Conservation (phyloP, 2,888 invertebrate species). For the Glyphotaelius pellucidus region DNA sequence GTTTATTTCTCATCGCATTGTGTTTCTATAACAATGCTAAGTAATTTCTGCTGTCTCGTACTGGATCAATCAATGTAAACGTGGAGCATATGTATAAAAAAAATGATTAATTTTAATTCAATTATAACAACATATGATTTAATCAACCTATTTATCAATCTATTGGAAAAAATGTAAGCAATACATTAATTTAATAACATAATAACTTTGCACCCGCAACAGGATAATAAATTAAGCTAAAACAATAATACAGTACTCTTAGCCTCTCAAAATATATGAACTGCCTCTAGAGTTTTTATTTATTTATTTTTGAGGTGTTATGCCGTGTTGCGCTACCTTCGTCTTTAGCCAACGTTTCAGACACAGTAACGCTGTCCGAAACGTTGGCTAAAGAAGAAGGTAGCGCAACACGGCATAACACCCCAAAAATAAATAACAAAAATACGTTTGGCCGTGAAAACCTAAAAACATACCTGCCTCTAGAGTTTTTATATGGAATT, state of each 20-base stretch:
- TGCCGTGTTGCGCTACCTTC: no score
- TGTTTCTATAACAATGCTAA: neutral
- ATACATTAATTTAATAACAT: neutral
- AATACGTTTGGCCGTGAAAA: no score
- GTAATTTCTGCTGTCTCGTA: neutral
- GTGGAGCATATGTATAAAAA: neutral
- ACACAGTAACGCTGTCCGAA: no score
- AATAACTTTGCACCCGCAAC: neutral
- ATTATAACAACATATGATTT: neutral
- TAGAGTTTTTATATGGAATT: constrained; percentile 9
- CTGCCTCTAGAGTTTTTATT: neutral
- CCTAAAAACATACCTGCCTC: no score
- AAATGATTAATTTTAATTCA: neutral
- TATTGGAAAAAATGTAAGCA: neutral
- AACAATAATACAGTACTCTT: neutral
- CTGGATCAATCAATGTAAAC: neutral
- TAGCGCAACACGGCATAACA: no score
- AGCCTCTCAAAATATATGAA: neutral
- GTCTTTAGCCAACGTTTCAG: no score
- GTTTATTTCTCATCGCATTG: neutral
- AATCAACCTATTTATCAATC: no score
- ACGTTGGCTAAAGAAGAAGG: no score
- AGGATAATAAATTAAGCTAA: neutral
- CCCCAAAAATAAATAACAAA: no score
- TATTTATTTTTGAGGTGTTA: no score